These are phyloP conservation scores for Rhincodon typus DNA, from an alignment of 2,797 vertebrate species.

Conservation along the genomic window DNA sequence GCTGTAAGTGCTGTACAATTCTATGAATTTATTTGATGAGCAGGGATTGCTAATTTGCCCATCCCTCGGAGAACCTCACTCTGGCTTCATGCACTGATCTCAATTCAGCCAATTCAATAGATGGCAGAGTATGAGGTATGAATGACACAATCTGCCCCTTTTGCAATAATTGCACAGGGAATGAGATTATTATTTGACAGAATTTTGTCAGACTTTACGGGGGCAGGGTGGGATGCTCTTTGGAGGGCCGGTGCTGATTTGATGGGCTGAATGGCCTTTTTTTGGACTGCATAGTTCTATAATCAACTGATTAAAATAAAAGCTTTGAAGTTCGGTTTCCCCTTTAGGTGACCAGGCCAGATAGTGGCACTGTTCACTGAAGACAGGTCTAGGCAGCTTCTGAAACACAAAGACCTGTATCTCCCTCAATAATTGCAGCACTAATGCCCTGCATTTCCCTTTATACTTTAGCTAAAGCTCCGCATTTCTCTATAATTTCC, in stretches of 20 bases:
- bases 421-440: neutral
- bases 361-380: neutral
- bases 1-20: neutral
- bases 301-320: neutral
- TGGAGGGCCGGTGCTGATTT: no score
- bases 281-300: no score
- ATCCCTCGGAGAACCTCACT: neutral
- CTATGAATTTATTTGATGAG: neutral
- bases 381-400: neutral
- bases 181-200: neutral
- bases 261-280: no score
- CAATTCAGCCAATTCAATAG: neutral
- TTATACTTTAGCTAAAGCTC: no score
- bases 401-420: neutral
- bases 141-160: neutral
- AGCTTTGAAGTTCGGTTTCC: neutral
- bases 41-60: neutral
- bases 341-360: neutral
- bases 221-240: neutral
- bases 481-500: no score
- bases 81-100: neutral
- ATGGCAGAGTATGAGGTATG: neutral
- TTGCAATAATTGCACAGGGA: neutral
- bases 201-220: neutral
- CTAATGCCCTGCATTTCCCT: neutral